Evolutionary conservation across 2,113 vertebrate species (phyloP), one percentile per base, ranked within the genome.

Genomic region (Thymallus thymallus): DNA sequence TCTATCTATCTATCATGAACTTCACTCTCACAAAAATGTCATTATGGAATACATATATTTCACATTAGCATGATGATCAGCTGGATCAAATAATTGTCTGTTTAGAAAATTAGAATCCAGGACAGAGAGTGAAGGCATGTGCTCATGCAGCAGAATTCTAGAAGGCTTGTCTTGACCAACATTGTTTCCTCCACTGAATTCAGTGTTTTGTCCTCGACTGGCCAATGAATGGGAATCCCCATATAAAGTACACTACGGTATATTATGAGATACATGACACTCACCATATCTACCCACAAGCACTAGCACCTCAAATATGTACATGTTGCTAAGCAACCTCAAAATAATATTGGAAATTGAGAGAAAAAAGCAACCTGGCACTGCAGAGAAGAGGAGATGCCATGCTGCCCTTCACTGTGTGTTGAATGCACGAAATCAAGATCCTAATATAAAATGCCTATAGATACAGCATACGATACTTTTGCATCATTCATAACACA

Each of bases 281-380:
- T 78, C 75, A 85, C 68, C 22, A 72, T 74, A 76, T 62, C 24
- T 30, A 66, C 70, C 69, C 65, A 72, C 85, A 41, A 86, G 76
- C 77, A 76, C 56, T 29, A 67, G 74, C 64, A 60, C 6, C 56
- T 23, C n/a, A 60, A 60, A 79, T 79, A 77, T 78, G 80, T 84
- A 80, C 74, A 90, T 83, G 91, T 93, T 93, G 91, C 92, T 85
- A 88, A 83, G 91, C 90, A 92, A 93, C 88, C 86, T 92, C 90
- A 92, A 92, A 91, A 88, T 90, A 81, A 79, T 82, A 67, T 58
- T 65, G 69, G 73, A 80, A 69, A 75, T 68, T 68, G 75, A 76
- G 72, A 81, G 70, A 87, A 80, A 46, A 72, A 76, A 85, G 74
- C 63, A 77, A 79, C 64, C 60, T 74, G 2, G 1, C 69, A 77